Base-by-base conservation (phyloP, 2,888 invertebrate species). In the Amphipyra berbera region DNA sequence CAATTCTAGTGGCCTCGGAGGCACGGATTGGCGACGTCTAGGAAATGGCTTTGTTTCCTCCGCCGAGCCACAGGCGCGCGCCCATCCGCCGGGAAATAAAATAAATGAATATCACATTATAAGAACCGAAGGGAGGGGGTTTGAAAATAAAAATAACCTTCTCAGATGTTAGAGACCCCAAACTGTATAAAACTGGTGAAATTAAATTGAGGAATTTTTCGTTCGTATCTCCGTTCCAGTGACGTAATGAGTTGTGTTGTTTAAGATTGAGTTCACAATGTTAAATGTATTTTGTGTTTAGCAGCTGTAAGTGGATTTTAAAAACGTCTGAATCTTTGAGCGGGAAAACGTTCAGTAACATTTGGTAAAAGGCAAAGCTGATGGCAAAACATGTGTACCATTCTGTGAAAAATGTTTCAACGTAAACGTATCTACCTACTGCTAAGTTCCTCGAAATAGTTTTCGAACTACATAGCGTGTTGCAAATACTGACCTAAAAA, bases 41-140 rank as follows among this genome's bases (percentile, higher is more conserved):
- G 93, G 93, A 93, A 92, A 93, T 91, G 88, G 89, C 90, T 92
- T 92, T 93, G 93, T 92, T 92, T 92, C 90, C 92, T 89, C 82
- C 75, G 76, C 80, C 81, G 77, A 79, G 83, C 82, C 79, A 83
- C 85, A 84, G 82, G 80, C 82, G 83, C 79, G 82, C 82, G 81
- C 79, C 78, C 86, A 84, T 91, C 90, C 90, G 87, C 78, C 82
- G 89, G 89, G 89, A 90, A 91, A 92, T 90, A 88, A 89, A 91
- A 89, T 88, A 88, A 93, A 91, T 89, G 88, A 90, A 93, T 90
- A 90, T 89, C 88, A 85, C 88, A 88, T 89, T 85, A 88, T 84
- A 83, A 75, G 76, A 70, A 69, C 63, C 69, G 61, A 62, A 62
- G 30, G 56, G 69, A 52, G 56, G 44, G 81, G 83, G 78, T 79